Conservation (phyloP, 2,797 vertebrate species). For the Alosa sapidissima region DNA sequence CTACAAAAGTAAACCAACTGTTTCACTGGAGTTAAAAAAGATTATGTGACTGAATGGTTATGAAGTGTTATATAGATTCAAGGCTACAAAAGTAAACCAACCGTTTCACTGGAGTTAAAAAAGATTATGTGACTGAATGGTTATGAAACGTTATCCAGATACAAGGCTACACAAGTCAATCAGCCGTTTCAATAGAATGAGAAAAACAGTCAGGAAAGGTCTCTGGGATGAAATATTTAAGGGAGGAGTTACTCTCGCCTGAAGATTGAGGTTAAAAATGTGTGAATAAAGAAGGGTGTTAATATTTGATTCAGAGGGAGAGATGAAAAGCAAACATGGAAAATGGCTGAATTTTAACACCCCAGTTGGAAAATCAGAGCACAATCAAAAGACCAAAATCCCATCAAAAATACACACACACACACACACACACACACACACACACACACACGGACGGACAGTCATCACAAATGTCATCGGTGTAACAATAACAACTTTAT, state of each 20-base stretch:
- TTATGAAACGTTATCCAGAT: no score
- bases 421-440: not conserved
- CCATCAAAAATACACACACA: not conserved
- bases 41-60: no score
- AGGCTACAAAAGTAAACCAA: no score
- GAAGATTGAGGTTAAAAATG: not conserved
- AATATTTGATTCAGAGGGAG: not conserved
- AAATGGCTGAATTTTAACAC: not conserved
- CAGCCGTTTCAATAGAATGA: no score
- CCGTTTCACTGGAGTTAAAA: no score
- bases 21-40: not conserved
- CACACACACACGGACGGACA: conserved; percentile 8
- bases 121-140: no score
- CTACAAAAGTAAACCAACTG: not conserved
- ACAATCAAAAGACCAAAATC: not conserved
- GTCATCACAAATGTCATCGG: conserved; percentile 46
- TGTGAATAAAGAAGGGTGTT: not conserved
- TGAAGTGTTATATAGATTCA: no score
- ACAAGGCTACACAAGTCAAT: no score
- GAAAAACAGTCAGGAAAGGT: not conserved
- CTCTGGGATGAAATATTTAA: not conserved
- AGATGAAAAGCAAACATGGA: no score
- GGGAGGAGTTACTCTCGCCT: not conserved
- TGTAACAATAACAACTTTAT: conserved; percentile 68
- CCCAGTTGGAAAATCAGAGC: not conserved